A percentile compares a stretch with the other conserved stretches of the same genome.
Conservation (phyloP, 2,113 vertebrate species). For the Rafetus swinhoei region DNA sequence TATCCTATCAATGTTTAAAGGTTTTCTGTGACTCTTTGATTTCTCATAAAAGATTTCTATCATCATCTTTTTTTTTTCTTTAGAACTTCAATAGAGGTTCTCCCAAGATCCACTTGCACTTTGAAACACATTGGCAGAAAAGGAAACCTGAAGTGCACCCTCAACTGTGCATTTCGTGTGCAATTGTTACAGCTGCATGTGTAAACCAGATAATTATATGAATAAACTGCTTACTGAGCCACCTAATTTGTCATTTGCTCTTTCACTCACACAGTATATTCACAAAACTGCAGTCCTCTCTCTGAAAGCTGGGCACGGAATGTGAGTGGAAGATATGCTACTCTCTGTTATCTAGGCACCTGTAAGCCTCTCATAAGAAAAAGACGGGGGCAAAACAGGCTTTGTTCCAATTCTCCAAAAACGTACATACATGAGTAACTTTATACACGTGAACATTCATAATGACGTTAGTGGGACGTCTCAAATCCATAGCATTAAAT, state of each 20-base stretch:
- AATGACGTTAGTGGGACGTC: neutral
- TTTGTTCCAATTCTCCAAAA: too few relatives aligned
- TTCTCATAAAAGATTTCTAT: neutral
- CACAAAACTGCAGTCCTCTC: too few relatives aligned
- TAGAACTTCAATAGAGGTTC: neutral
- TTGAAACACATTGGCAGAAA: neutral
- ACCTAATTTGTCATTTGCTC: too few relatives aligned
- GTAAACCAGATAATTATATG: neutral
- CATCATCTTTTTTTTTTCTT: neutral
- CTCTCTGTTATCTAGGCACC: too few relatives aligned
- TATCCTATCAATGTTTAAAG: neutral
- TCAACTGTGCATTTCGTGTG: neutral
- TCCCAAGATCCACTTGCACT: neutral
- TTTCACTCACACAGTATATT: too few relatives aligned
- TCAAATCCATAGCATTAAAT: neutral
- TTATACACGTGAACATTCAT: neutral
- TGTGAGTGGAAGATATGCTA: too few relatives aligned
- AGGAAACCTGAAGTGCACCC: neutral
- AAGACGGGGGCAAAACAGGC: too few relatives aligned
- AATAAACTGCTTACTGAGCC: neutral
- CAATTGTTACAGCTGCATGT: neutral
- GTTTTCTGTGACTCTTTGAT: fast-evolving
- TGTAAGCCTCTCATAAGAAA: too few relatives aligned
- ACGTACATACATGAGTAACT: neutral
- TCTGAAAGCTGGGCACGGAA: too few relatives aligned